A percentile compares a stretch with the other conserved stretches of the same genome.
These are phyloP conservation scores for Amphiprion ocellaris DNA, from an alignment of 2,113 vertebrate genomes.

Conservation along the genomic window DNA sequence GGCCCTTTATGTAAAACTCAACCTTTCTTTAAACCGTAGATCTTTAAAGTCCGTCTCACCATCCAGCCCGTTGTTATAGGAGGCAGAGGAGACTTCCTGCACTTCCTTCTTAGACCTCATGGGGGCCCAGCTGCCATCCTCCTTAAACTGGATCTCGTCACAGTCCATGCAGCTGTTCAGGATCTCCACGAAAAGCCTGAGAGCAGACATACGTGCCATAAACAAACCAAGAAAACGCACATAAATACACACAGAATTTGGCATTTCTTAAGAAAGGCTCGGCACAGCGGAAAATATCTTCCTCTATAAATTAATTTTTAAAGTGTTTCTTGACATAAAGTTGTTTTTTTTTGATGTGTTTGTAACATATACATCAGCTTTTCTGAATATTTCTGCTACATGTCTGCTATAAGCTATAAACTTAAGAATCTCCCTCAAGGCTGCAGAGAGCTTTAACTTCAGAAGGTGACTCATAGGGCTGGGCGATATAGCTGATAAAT, in stretches of 20 bases:
- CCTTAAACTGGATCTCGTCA: constrained; percentile 98
- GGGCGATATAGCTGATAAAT: too few relatives aligned
- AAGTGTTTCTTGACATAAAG: background rate
- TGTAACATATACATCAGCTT: background rate
- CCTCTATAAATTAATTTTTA: background rate
- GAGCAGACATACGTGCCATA: constrained; percentile 38
- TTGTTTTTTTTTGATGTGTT: background rate
- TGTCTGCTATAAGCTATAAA: background rate
- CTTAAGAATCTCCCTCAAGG: too few relatives aligned
- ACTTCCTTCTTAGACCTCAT: constrained; percentile 98
- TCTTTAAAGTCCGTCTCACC: constrained; percentile 78
- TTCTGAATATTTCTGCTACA: background rate
- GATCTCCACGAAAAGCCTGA: constrained; percentile 98
- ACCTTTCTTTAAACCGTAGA: background rate
- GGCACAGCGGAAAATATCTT: constrained; percentile 1
- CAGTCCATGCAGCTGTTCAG: constrained; percentile 96
- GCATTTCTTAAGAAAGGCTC: background rate
- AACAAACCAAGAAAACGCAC: background rate
- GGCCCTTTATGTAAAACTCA: constrained; percentile 6
- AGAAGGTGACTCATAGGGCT: too few relatives aligned
- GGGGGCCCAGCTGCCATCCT: constrained; percentile 97
- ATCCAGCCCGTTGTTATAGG: constrained; percentile 90
- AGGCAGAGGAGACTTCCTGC: constrained; percentile 93
- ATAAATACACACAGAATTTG: background rate
- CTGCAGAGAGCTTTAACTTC: too few relatives aligned